A percentile compares a stretch with the other conserved stretches of the same genome.
phyloP scores from a whole-genome alignment of 2,888 invertebrate genomes.

The Helicoverpa assulta region DNA sequence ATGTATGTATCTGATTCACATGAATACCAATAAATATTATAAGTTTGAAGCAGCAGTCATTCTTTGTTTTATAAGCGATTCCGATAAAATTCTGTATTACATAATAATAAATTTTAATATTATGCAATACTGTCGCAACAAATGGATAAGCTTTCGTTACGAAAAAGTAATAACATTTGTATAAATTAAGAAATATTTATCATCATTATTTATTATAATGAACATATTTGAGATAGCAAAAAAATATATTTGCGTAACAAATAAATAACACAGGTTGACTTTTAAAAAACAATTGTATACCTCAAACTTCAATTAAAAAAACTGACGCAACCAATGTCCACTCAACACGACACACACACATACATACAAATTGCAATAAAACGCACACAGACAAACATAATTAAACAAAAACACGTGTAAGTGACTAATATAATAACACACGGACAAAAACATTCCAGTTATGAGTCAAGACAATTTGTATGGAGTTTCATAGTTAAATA shows the following conservation, averaged over 20 bases:
- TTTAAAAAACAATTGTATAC: too few species aligned
- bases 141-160: not conserved
- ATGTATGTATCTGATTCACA: not conserved
- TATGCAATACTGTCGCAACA: not conserved
- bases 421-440: conserved; percentile 54
- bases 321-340: conserved; percentile 39
- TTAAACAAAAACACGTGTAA: conserved; percentile 50
- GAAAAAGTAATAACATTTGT: too few species aligned
- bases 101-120: not conserved
- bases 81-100: not conserved
- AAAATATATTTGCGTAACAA: not conserved
- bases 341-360: conserved; percentile 45
- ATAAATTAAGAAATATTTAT: too few species aligned
- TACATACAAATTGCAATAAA: conserved; percentile 43
- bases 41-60: not conserved
- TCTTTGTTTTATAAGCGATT: not conserved
- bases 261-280: conserved; percentile 1
- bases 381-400: conserved; percentile 44
- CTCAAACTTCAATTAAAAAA: conserved; percentile 1
- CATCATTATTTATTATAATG: not conserved
- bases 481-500: conserved; percentile 38
- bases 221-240: not conserved
- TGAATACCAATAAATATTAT: not conserved
- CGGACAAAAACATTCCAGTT: conserved; percentile 49
- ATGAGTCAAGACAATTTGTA: conserved; percentile 61